Conservation (phyloP, 2,113 vertebrate genomes). For the Nymphicus hollandicus region DNA sequence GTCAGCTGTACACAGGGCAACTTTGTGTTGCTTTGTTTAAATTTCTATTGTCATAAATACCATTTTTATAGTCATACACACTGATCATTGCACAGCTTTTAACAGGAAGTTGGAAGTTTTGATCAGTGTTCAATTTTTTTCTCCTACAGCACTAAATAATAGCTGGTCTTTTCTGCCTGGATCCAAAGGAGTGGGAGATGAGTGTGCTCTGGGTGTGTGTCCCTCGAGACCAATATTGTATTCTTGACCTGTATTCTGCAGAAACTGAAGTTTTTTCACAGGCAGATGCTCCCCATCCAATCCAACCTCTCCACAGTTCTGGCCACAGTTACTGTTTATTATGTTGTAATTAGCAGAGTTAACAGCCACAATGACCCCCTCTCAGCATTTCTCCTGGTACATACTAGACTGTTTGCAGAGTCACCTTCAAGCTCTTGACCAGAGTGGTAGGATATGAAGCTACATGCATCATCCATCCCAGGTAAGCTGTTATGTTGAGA, state of each 20-base stretch:
- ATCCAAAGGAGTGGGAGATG: background rate
- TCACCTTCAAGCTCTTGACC: background rate
- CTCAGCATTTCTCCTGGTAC: background rate
- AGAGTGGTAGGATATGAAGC: background rate
- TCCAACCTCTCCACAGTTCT: background rate
- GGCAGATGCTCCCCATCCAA: background rate
- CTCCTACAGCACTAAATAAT: background rate
- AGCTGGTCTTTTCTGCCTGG: background rate
- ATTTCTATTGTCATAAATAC: background rate
- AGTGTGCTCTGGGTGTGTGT: background rate
- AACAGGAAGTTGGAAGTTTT: background rate
- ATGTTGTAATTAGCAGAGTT: background rate
- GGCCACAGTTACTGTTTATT: background rate
- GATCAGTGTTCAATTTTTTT: background rate
- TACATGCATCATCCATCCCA: background rate
- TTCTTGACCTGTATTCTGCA: background rate
- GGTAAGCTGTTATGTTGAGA: background rate
- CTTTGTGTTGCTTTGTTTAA: background rate
- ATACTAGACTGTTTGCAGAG: background rate
- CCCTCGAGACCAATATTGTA: accelerated
- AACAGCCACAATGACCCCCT: background rate
- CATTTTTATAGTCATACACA: background rate
- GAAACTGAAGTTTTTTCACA: background rate
- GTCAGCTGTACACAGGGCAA: background rate
- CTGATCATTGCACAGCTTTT: background rate